Evolutionary conservation across 2,797 vertebrate species (phyloP), one percentile per base, ranked within the genome.

Genomic region (Danionella dracula): DNA sequence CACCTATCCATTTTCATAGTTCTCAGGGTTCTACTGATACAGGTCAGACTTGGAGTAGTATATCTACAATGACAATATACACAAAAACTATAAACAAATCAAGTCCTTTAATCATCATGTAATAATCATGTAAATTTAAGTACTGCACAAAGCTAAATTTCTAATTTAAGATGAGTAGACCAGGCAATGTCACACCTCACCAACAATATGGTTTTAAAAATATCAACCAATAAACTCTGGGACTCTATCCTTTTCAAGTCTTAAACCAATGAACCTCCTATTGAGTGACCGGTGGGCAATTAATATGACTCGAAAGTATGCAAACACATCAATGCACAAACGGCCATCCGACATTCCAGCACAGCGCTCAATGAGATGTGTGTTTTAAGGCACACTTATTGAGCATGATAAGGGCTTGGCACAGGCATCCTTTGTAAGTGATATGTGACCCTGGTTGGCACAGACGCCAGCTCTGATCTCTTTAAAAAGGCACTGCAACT

Each of bases 371-470:
- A 84, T 76, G 45, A 71, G 58, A 62, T 20, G 50, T 37, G 49
- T 49, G 71, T 71, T 71, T 76, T 54, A 76, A 71, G 71, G 68
- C 74, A 76, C 70, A 67, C 70, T 76, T 70, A 79, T 81, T 84
- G 35, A 51, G 54, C 23, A 38, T 74, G 79, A 83, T 72, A 76
- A 71, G 20, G 75, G 77, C 77, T 66, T 76, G 80, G 82, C 78
- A 54, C 76, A 84, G 70, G 78, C 79, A 78, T 81, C 82, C 87
- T 89, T 89, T 88, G 86, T 89, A 89, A 89, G 84, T 83, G 87
- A 89, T 86, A 83, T 76, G 82, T 65, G 78, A 75, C 73, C 69
- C 75, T 74, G 79, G 78, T 76, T 82, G 83, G 84, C 82, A 83
- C 78, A 75, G 75, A 82, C 82, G 84, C 85, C 86, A 86, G 82